A percentile compares a stretch with the other conserved stretches of the same genome.
phyloP scores from a whole-genome alignment of 2,888 invertebrate species.

The Doris montereyensis region DNA sequence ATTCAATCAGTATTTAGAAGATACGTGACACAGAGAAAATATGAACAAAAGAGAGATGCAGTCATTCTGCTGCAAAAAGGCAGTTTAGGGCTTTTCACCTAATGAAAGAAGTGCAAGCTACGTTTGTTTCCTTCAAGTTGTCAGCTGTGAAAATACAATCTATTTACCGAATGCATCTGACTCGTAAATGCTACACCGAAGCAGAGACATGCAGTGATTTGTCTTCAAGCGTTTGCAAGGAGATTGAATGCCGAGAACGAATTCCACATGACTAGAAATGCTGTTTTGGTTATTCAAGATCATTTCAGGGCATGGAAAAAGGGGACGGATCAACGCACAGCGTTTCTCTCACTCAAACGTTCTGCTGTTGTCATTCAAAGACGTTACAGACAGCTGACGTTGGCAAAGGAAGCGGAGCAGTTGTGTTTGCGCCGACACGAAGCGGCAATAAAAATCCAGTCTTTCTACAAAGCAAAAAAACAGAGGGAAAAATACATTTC shows the following conservation, averaged over 20 bases:
- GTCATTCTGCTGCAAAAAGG: constrained; percentile 1
- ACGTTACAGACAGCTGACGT: constrained; percentile 37
- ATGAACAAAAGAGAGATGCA: background rate
- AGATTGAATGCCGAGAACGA: constrained; percentile 31
- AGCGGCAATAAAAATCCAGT: constrained; percentile 54
- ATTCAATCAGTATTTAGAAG: constrained; percentile 25
- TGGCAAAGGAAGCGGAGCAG: constrained; percentile 25
- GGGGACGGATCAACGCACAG: constrained; percentile 32
- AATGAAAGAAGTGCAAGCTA: background rate
- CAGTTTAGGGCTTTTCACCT: background rate
- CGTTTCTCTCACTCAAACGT: constrained; percentile 35
- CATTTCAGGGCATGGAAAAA: constrained; percentile 43
- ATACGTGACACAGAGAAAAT: background rate
- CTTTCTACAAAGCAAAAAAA: constrained; percentile 40
- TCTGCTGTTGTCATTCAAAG: constrained; percentile 55
- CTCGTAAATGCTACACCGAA: constrained; percentile 33
- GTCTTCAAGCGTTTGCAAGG: constrained; percentile 45
- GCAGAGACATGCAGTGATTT: constrained; percentile 42
- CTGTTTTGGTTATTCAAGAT: constrained; percentile 46
- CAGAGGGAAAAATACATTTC: constrained; percentile 21
- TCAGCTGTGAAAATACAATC: constrained; percentile 44
- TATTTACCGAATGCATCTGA: constrained; percentile 31
- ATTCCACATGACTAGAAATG: constrained; percentile 36
- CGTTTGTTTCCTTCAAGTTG: background rate
- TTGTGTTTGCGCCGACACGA: constrained; percentile 4